phyloP scores from a whole-genome alignment of 1,140 invertebrate species.

The Idris sp. region DNA sequence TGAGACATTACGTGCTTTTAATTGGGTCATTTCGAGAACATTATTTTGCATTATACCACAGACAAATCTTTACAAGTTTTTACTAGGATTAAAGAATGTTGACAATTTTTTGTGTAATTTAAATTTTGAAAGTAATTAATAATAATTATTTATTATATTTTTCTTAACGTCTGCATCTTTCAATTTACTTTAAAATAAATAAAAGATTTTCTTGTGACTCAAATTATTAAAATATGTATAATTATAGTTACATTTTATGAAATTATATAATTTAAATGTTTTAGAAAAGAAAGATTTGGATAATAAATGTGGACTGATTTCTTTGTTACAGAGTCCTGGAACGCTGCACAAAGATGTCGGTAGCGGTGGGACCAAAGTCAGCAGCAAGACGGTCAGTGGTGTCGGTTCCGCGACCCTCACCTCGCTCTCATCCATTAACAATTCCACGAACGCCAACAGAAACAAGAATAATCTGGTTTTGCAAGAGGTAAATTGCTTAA shows the following conservation, averaged over 20 bases:
- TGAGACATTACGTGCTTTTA: constrained; percentile 29
- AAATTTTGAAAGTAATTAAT: too few species aligned
- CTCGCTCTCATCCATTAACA: constrained; percentile 76
- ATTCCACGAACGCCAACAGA: constrained; percentile 73
- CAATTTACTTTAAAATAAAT: too few species aligned
- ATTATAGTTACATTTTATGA: too few species aligned
- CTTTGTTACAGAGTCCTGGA: constrained; percentile 76
- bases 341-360: constrained; percentile 78
- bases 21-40: constrained; percentile 25
- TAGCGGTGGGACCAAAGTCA: constrained; percentile 76
- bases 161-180: too few species aligned
- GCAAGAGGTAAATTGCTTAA: constrained; percentile 72
- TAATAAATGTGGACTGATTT: constrained; percentile 34
- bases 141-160: too few species aligned
- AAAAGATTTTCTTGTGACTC: too few species aligned
- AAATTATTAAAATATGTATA: too few species aligned
- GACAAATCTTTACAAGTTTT: too few species aligned
- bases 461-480: constrained; percentile 74
- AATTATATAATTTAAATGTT: too few species aligned
- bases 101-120: too few species aligned
- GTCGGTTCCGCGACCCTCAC: constrained; percentile 76
- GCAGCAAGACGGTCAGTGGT: constrained; percentile 74
- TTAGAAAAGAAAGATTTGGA: neutral
- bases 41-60: too few species aligned
- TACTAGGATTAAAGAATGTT: too few species aligned